A percentile compares a stretch with the other conserved stretches of the same genome.
phyloP scores from a whole-genome alignment of 2,888 invertebrate species.

The Synergus gifuensis region DNA sequence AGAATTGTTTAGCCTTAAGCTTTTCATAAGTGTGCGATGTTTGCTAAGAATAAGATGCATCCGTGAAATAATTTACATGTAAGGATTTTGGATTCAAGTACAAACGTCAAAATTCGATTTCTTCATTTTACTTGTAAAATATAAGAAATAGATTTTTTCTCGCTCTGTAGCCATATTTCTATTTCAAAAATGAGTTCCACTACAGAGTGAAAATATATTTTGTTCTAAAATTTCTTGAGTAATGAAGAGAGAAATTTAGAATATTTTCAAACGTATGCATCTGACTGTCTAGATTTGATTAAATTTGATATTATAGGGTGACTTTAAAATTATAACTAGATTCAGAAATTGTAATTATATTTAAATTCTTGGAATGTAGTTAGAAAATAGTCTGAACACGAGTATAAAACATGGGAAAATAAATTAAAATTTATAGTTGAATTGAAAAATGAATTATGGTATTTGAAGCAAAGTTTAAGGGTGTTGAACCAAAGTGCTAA shows the following conservation, averaged over 20 bases:
- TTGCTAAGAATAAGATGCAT: slow-evolving; percentile 18
- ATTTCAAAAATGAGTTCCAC: no score
- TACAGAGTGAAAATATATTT: no score
- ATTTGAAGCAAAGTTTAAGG: not conserved
- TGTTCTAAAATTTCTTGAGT: no score
- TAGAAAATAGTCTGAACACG: not conserved
- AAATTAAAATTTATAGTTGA: not conserved
- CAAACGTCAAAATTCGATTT: no score
- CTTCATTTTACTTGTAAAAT: no score
- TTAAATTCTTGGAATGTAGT: not conserved
- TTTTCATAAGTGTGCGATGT: slow-evolving; percentile 6
- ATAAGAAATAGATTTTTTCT: no score
- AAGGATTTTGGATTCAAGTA: no score
- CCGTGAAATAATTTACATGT: not conserved
- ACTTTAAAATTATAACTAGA: not conserved
- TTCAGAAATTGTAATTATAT: not conserved
- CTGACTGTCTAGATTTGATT: not conserved
- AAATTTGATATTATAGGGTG: not conserved
- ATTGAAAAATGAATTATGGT: not conserved
- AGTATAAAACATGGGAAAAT: not conserved
- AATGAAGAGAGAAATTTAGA: not conserved
- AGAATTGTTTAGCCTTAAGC: slow-evolving; percentile 15
- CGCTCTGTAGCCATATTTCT: no score
- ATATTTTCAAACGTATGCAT: not conserved
- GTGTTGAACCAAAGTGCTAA: not conserved